Percentiles rank a stretch among this genome's conserved stretches.
phyloP scores from a whole-genome alignment of 2,797 vertebrate species.

The Nyctalus aviator region DNA sequence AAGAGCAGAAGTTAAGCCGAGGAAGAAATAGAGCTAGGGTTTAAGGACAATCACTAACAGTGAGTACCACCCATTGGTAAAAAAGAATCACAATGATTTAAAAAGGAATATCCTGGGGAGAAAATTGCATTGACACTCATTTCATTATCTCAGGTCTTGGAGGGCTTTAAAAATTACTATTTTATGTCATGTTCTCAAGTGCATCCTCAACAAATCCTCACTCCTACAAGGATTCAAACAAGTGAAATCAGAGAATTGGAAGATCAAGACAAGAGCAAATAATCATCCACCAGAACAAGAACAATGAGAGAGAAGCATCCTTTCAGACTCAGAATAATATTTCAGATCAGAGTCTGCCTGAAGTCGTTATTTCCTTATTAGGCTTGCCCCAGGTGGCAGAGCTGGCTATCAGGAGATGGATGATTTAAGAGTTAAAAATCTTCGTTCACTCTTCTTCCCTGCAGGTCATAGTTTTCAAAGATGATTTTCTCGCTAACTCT shows the following conservation, averaged over 20 bases:
- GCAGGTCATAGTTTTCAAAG: conserved; percentile 70
- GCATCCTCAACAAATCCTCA: background rate
- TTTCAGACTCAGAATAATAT: conserved; percentile 1
- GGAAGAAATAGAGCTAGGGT: background rate
- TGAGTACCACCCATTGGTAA: background rate
- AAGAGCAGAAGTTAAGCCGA: background rate
- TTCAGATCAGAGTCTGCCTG: conserved; percentile 67
- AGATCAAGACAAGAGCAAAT: background rate
- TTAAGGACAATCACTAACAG: background rate
- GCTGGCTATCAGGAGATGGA: conserved; percentile 69
- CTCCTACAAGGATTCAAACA: conserved; percentile 17
- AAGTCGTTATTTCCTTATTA: conserved; percentile 67
- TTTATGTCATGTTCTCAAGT: background rate
- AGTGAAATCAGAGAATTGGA: background rate
- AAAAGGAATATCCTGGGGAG: background rate
- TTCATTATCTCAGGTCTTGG: background rate
- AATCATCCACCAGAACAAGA: background rate
- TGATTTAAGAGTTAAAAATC: conserved; percentile 69
- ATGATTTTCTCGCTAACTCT: conserved; percentile 61
- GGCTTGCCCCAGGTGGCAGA: conserved; percentile 64
- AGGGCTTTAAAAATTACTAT: conserved; percentile 16
- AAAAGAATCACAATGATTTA: background rate
- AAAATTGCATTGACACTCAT: background rate
- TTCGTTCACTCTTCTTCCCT: conserved; percentile 78
- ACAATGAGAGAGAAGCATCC: background rate